phyloP scores from a whole-genome alignment of 2,888 invertebrate species.

The Choreutis nemorana region DNA sequence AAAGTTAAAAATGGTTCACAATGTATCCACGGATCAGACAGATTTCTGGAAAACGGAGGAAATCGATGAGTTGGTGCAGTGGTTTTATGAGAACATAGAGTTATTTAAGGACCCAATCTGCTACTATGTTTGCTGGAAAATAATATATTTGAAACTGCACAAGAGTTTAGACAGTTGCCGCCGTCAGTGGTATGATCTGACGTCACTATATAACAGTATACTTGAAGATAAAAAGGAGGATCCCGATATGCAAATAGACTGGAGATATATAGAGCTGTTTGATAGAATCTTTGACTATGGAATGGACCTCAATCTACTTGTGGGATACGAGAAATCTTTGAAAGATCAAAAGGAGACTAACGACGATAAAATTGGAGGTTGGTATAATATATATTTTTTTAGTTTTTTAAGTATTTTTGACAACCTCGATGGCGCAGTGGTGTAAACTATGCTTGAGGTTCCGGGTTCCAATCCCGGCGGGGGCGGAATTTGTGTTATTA shows the following conservation, averaged over 20 bases:
- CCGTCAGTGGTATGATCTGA: constrained; percentile 38
- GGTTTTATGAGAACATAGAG: constrained; percentile 37
- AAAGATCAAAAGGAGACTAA: constrained; percentile 11
- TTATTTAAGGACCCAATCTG: constrained; percentile 44
- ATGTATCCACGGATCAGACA: constrained; percentile 9
- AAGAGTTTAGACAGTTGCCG: constrained; percentile 23
- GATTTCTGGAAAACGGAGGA: constrained; percentile 26
- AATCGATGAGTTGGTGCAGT: constrained; percentile 37
- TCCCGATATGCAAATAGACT: constrained; percentile 47
- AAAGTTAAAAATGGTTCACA: constrained; percentile 20
- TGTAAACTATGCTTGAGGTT: no score
- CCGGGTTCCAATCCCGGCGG: no score
- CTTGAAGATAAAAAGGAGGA: constrained; percentile 47
- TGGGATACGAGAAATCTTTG: constrained; percentile 21
- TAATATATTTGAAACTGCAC: constrained; percentile 25
- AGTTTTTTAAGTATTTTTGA: no score
- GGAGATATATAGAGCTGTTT: constrained; percentile 53
- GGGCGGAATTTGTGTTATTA: no score
- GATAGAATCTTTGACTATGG: constrained; percentile 56
- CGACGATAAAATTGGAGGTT: constrained; percentile 29
- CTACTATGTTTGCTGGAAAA: constrained; percentile 44
- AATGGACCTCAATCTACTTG: constrained; percentile 37
- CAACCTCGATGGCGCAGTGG: no score
- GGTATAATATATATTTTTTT: constrained; percentile 12
- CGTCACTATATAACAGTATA: constrained; percentile 32